Evolutionary conservation across 2,113 vertebrate genomes (phyloP).

Genomic region (Delphinapterus leucas): DNA sequence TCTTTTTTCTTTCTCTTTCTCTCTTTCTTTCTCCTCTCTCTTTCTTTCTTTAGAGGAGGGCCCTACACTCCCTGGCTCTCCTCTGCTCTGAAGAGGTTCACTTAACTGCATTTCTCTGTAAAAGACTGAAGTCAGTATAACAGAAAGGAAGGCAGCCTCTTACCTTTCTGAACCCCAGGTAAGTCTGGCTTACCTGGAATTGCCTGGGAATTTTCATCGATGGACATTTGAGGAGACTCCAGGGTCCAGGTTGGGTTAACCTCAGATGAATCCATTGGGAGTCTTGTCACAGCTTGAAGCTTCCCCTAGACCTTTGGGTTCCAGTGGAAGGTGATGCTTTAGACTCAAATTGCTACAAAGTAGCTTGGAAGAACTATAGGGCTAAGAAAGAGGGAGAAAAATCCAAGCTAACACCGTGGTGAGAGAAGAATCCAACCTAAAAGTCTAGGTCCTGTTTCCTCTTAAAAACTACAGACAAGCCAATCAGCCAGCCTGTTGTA

Average conservation of each 20-base stretch:
- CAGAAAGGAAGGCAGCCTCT: neutral
- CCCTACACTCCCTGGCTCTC: neutral
- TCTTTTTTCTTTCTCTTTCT: too few relatives aligned
- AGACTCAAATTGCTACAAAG: neutral
- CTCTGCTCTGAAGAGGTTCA: neutral
- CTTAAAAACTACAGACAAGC: neutral
- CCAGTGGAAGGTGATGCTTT: neutral
- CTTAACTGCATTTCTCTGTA: neutral
- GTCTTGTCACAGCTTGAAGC: neutral
- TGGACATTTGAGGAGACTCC: neutral
- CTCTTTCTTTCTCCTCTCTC: too few relatives aligned
- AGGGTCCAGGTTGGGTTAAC: neutral
- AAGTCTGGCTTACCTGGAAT: neutral
- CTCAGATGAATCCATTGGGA: neutral
- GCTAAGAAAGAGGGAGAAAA: neutral
- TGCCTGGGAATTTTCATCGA: neutral
- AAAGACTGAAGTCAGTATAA: neutral
- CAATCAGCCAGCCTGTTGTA: neutral
- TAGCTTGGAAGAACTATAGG: neutral
- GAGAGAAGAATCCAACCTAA: neutral
- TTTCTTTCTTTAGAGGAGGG: neutral
- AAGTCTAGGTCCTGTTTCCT: neutral
- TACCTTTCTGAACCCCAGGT: neutral
- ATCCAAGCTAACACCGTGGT: rapidly evolving
- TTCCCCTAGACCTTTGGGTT: neutral